Conservation (phyloP, 2,888 invertebrate species). For the Erebia palarica region DNA sequence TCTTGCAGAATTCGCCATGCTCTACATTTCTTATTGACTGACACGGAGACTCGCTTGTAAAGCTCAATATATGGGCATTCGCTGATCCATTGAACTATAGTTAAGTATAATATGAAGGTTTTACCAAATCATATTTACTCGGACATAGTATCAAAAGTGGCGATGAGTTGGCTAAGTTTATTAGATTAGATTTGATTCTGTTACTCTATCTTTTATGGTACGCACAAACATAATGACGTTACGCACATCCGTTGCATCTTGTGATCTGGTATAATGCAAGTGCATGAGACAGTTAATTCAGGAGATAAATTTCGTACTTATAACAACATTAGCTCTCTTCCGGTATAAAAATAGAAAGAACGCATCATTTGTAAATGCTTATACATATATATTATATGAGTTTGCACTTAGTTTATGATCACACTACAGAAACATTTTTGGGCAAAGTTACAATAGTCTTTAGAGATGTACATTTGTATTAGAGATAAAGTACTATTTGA, state of each 20-base stretch:
- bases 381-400: too few species aligned
- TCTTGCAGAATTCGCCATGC: not conserved
- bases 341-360: not conserved
- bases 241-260: conserved; percentile 71
- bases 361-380: too few species aligned
- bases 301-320: conserved; percentile 26
- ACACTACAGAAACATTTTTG: not conserved
- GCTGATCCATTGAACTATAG: not conserved
- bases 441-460: too few species aligned
- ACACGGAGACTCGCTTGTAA: not conserved
- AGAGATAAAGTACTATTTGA: too few species aligned
- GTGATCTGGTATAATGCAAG: conserved; percentile 50
- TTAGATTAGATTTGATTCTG: not conserved
- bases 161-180: not conserved
- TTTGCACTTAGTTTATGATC: not conserved
- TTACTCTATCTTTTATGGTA: not conserved
- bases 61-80: not conserved
- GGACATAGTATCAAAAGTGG: not conserved
- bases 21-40: not conserved
- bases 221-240: conserved; percentile 47
- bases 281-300: conserved; percentile 68
- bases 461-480: too few species aligned
- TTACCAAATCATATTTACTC: not conserved
- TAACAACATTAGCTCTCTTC: conserved; percentile 10
- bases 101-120: not conserved